Conservation (phyloP, 2,797 vertebrate species). For the Acipenser oxyrinchus region DNA sequence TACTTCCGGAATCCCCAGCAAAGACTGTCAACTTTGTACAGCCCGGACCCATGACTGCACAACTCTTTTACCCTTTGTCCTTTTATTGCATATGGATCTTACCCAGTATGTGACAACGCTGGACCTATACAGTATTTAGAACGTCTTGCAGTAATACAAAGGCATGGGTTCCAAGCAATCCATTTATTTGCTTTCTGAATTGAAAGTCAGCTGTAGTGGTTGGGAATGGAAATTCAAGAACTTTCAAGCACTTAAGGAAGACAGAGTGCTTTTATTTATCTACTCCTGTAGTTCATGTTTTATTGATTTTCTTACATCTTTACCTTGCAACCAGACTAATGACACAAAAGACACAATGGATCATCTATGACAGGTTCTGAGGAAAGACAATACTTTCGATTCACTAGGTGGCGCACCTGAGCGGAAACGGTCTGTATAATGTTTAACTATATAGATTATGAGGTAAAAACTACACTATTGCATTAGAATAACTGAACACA, state of each 20-base stretch:
- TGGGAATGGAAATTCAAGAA: not conserved
- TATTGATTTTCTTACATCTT: slow-evolving; percentile 9
- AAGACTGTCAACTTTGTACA: too few species aligned
- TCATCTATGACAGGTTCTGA: too few species aligned
- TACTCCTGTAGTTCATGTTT: not conserved
- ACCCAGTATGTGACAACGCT: too few species aligned
- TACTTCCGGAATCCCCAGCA: too few species aligned
- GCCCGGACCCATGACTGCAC: too few species aligned
- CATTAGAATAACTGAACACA: too few species aligned
- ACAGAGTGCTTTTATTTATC: not conserved
- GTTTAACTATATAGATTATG: too few species aligned
- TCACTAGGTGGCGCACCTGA: too few species aligned
- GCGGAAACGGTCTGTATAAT: too few species aligned
- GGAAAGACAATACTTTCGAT: not conserved
- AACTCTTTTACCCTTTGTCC: too few species aligned
- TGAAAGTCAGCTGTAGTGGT: slow-evolving; percentile 15
- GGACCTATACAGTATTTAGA: slow-evolving; percentile 1
- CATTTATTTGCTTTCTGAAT: slow-evolving; percentile 18
- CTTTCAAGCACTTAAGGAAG: not conserved
- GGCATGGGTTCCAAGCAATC: slow-evolving; percentile 6
- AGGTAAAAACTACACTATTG: too few species aligned
- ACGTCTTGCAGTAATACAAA: slow-evolving; percentile 30
- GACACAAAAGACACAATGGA: not conserved
- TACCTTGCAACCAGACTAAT: slow-evolving; percentile 1
- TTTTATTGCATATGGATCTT: too few species aligned